Evolutionary conservation across 2,888 invertebrate genomes (phyloP), one percentile per base, ranked within the genome.

Genomic region (Sinohyriopsis cumingii): DNA sequence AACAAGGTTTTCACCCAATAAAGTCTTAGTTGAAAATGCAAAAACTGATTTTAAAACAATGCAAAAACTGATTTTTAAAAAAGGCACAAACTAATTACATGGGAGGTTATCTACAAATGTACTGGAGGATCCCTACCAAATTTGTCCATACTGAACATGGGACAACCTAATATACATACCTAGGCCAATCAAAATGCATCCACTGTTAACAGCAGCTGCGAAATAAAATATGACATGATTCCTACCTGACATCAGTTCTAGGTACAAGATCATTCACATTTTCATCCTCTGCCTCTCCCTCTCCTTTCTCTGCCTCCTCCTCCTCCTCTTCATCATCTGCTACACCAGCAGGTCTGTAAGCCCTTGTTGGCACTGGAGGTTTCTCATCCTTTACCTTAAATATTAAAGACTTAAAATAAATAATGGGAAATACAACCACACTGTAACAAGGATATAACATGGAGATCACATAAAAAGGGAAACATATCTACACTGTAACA

Each of bases 301-400:
- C 86, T 24, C 79, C 86, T 28, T 85, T 87, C 56, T 75, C 92
- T 0, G 92, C 92, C 86, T 33, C 90, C 1, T 81, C 84, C 22
- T 87, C 90, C 0, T 92, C 92, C 0, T 86, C 88, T 0, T 90
- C 91, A 20, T 92, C 92, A 91, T 75, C 81, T 24, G 65, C 82
- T 20, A 62, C 82, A 22, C 60, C 78, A 19, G 70, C 62, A 84
- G 86, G 72, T 53, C 77, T 82, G 24, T 92, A 77, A 69, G 94
- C 95, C 81, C 94, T 91, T 0, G 92, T 93, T 0, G 95, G 94
- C n/a, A 93, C 92, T 0, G 95, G 95, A 0, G 95, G 94, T 71
- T 93, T 93, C 82, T 94, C 93, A 33, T 94, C 95, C 72, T 91
- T 90, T 61, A 90, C 85, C 89, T 90, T 75, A 9, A 60, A 28